Percentiles rank a stretch among this genome's conserved stretches.
Conservation (phyloP, 2,113 vertebrate species). For the Tympanuchus pallidicinctus region DNA sequence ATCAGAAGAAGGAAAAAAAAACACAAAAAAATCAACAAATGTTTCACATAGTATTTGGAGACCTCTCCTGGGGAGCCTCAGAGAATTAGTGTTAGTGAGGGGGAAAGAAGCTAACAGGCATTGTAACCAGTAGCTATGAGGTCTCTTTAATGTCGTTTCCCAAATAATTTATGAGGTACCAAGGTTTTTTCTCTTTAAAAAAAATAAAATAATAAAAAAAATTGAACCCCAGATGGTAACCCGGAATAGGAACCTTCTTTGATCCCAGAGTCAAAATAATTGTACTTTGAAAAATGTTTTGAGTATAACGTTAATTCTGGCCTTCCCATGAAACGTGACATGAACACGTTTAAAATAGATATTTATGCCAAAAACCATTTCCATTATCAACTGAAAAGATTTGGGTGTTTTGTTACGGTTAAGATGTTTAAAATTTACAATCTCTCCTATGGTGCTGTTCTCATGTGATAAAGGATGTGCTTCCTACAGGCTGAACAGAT, state of each 20-base stretch:
- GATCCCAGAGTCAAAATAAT: conserved; percentile 45
- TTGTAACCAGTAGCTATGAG: background rate
- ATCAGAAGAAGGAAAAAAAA: background rate
- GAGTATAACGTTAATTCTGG: conserved; percentile 41
- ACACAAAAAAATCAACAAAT: background rate
- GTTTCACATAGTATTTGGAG: background rate
- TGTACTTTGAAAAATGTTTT: conserved; percentile 46
- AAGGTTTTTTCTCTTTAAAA: background rate
- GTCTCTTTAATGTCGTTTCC: background rate
- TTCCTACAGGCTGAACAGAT: background rate
- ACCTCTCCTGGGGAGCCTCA: background rate
- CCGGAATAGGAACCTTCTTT: conserved; percentile 15
- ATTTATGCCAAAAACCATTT: conserved; percentile 5
- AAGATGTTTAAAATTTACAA: conserved; percentile 36
- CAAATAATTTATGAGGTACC: background rate
- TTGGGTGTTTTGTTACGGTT: background rate
- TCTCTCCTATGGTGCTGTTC: conserved; percentile 5
- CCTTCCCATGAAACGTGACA: conserved; percentile 30
- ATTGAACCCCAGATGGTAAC: conserved; percentile 9
- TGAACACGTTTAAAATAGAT: conserved; percentile 36
- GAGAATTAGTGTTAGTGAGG: background rate
- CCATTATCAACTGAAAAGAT: conserved; percentile 30
- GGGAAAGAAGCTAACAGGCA: background rate
- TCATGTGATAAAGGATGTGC: background rate
- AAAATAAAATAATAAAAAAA: background rate